Base-by-base conservation (phyloP, 2,797 vertebrate genomes). In the Ceryle rudis region DNA sequence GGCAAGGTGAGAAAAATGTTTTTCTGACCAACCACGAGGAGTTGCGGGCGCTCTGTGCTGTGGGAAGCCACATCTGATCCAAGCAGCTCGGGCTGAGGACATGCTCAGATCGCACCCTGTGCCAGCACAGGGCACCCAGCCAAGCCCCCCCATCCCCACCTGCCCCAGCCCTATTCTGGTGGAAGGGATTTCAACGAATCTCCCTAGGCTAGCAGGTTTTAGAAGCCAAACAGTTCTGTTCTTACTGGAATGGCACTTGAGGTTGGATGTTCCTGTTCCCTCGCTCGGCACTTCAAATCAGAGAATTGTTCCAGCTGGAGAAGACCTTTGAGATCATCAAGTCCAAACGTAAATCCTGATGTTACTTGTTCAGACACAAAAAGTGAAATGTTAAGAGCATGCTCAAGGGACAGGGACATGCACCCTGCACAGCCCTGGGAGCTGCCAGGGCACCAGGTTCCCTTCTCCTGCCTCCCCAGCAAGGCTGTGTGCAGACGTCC, bases 401-500 rank as follows among this genome's bases (percentile, higher is more conserved):
- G 3, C 33, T 20, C 14, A 1, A 47, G 78, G 65, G 54, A 14
- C 0, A 1, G 54, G 41, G 64, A 52, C 79, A 11, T 0, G 2
- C 2, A 1, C 28, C 74, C 41, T 14, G 51, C 74, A 5, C 0
- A 1, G 71, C n/a, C 13, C 2, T 0, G 4, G 11, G 31, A 54
- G 52, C 52, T 54, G 29, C 52, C 29, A 28, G 52, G 54, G 29
- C 52, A 54, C 17, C 18, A 49, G 58, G 10, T 4, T 21, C 25
- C 44, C n/a, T 13, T 15, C 12, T 33, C 28, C 86, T 31, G 47
- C 9, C 21, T 14, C 5, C 5, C 6, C 79, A 13, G 22, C 12
- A 4, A 39, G 39, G 49, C 19, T 49, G 41, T 42, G 14, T 0
- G 0, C 46, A 39, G 51, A n/a, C 1, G 3, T 58, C 64, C 1